phyloP scores from a whole-genome alignment of 2,797 vertebrate species.

The Helicolenus hilgendorfi region DNA sequence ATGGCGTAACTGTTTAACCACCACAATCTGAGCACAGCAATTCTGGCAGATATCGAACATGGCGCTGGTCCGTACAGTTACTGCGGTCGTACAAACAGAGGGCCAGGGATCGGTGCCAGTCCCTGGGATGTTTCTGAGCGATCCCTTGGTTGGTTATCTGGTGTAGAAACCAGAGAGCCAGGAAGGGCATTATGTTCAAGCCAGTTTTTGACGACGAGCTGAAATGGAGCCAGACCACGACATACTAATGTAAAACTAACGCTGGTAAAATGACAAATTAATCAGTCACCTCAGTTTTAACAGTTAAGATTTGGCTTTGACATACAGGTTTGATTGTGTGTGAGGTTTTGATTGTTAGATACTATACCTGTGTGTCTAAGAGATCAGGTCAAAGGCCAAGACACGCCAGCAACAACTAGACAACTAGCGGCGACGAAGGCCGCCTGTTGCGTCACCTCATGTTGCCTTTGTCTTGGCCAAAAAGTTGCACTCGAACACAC shows the following conservation, averaged over 20 bases:
- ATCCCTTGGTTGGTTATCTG: slow-evolving; percentile 56
- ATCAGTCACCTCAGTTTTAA: neutral
- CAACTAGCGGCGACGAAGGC: too few relatives aligned
- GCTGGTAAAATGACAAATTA: neutral
- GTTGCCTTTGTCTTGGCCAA: too few relatives aligned
- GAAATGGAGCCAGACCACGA: slow-evolving; percentile 15
- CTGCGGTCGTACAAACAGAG: slow-evolving; percentile 43
- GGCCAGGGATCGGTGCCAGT: slow-evolving; percentile 60
- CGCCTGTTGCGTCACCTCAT: too few relatives aligned
- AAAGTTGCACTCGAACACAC: too few relatives aligned
- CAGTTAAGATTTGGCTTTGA: neutral
- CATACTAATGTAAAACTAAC: slow-evolving; percentile 7
- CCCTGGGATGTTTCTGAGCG: slow-evolving; percentile 50
- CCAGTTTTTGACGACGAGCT: slow-evolving; percentile 7
- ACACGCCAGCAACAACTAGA: too few relatives aligned
- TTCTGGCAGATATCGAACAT: slow-evolving; percentile 46
- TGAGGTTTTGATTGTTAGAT: neutral
- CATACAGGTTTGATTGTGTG: neutral
- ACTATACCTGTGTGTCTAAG: neutral
- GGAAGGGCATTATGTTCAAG: slow-evolving; percentile 18
- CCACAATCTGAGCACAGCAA: slow-evolving; percentile 49
- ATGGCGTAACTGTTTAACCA: slow-evolving; percentile 58
- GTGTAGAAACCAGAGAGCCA: slow-evolving; percentile 30
- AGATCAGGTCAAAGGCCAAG: neutral
- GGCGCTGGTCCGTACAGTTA: slow-evolving; percentile 47